Conservation (phyloP, 2,113 vertebrate species). For the Falco punctatus region DNA sequence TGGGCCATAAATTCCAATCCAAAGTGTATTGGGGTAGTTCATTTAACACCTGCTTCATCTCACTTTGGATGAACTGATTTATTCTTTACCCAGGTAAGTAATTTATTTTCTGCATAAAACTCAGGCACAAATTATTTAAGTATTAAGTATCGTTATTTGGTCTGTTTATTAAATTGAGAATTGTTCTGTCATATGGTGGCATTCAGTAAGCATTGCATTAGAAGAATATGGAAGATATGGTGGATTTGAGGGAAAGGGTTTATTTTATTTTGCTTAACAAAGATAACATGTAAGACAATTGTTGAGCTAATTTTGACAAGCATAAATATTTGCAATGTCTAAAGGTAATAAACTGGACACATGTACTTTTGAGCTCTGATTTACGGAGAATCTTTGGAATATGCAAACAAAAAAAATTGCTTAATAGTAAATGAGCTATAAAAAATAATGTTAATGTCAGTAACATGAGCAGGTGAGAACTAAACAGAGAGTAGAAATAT, state of each 20-base stretch:
- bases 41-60: not conserved
- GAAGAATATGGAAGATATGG: not conserved
- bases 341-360: not conserved
- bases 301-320: not conserved
- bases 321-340: not conserved
- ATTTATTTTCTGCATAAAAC: not conserved
- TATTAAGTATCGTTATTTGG: not conserved
- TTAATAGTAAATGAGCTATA: constrained; percentile 9
- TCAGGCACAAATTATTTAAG: not conserved
- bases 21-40: not conserved
- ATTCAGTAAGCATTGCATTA: not conserved
- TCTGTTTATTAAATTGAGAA: not conserved
- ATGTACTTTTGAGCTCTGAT: not conserved
- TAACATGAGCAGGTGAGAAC: not conserved
- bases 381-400: constrained; percentile 10
- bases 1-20: not conserved
- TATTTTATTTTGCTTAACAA: not conserved
- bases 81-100: not conserved
- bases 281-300: not conserved
- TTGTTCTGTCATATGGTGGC: not conserved
- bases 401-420: not conserved
- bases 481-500: constrained; percentile 17
- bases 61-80: not conserved
- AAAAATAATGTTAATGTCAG: not conserved
- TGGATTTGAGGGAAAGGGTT: not conserved